Percentiles rank a stretch among this genome's conserved stretches.
Conservation (phyloP, 1,140 invertebrate species). For the Colletes gigas region DNA sequence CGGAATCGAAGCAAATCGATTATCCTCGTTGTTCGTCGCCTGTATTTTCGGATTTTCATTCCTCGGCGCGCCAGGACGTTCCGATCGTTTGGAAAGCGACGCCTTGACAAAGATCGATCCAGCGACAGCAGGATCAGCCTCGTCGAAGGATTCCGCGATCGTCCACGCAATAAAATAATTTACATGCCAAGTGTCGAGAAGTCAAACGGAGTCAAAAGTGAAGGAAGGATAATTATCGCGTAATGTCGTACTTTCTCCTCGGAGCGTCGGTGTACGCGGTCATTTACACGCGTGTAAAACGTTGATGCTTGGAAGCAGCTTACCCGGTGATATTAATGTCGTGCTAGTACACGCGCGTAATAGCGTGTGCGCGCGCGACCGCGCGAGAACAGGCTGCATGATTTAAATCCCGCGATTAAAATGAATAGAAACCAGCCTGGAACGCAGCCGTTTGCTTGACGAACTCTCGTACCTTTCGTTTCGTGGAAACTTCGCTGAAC, state of each 20-base stretch:
- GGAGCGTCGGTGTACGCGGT: constrained; percentile 36
- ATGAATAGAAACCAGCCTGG: constrained; percentile 17
- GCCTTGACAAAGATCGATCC: constrained; percentile 34
- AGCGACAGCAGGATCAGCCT: constrained; percentile 1
- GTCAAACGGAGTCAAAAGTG: constrained; percentile 59
- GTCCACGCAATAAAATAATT: constrained; percentile 46
- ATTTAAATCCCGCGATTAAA: constrained; percentile 49
- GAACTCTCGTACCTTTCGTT: neutral
- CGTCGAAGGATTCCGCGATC: constrained; percentile 20
- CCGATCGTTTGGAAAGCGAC: neutral
- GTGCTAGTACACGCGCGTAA: constrained; percentile 50
- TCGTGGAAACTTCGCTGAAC: neutral
- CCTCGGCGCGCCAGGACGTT: too few species aligned
- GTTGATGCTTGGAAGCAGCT: constrained; percentile 49
- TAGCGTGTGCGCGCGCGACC: constrained; percentile 13
- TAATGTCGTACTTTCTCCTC: constrained; percentile 60
- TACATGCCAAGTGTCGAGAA: constrained; percentile 41
- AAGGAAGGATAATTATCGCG: constrained; percentile 57
- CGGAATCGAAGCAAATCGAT: too few species aligned
- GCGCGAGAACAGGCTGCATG: constrained; percentile 16
- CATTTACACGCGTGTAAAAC: constrained; percentile 58
- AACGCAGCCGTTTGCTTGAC: neutral
- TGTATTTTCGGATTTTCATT: too few species aligned
- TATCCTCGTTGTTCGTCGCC: too few species aligned
- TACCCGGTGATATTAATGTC: constrained; percentile 54